Evolutionary conservation across 2,797 vertebrate species (phyloP), one percentile per base, ranked within the genome.

Genomic region (Masticophis lateralis): DNA sequence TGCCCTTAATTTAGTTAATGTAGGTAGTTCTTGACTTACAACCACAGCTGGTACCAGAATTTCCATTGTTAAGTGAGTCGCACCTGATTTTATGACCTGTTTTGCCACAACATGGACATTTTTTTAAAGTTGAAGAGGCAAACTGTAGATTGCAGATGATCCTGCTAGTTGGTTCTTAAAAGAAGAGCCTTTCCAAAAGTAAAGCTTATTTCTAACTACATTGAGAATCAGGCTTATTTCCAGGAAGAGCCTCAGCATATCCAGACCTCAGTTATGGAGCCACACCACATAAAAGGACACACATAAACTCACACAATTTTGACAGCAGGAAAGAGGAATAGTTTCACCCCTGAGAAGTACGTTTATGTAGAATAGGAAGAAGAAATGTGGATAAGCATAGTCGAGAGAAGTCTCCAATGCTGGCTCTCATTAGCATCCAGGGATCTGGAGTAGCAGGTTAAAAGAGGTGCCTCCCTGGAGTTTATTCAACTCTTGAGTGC

Each of bases 311-410:
- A 56, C 7, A 1, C 89, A 92, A 1, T 91, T 94, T 91, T 90
- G 92, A 91, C 90, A 89, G 94, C 59, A 91, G 91, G 61, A 94
- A 90, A 94, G 90, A 53, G 87, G 0, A 5, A 89, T 25, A 88
- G 95, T 51, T 69, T 63, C 25, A 95, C 60, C 3, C 1, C 91
- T 94, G 94, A 69, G 87, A 43, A 94, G 91, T 22, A 94, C 47
- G 69, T 92, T 95, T 96, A 95, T 0, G 66, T 94, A 94, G 93
- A 96, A 95, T 66, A 59, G 86, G 86, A 94, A 92, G 51, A 43
- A 86, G 90, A n/a, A 43, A n/a, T 55, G 4, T 10, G 37, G 83
- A 37, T 0, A 0, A 66, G 87, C 92, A 69, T 53, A 56, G 87
- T 92, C 56, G 51, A 0, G 0, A 0, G 32, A 83, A 88, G 55